These are phyloP conservation scores for Peromyscus eremicus DNA, from an alignment of 2,797 vertebrate species.

Conservation along the genomic window DNA sequence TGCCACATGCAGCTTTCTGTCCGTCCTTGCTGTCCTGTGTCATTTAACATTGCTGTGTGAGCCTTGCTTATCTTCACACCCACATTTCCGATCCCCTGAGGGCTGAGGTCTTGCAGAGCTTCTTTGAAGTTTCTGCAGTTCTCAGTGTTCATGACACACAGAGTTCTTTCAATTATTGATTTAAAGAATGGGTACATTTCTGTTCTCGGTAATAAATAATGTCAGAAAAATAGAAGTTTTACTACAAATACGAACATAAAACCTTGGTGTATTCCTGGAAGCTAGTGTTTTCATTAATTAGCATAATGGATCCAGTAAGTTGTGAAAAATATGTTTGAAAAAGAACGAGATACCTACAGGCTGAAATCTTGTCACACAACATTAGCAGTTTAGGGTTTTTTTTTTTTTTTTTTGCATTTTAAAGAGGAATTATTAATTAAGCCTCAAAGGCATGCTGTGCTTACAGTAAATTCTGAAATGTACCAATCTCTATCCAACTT, in stretches of 20 bases:
- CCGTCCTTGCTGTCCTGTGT: background rate
- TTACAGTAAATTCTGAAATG: conserved; percentile 43
- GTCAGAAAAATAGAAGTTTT: conserved; percentile 42
- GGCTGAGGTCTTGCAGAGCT: background rate
- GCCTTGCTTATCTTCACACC: conserved; percentile 46
- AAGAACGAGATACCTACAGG: conserved; percentile 41
- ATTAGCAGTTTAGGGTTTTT: conserved; percentile 22
- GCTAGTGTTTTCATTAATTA: conserved; percentile 69
- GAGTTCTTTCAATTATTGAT: background rate
- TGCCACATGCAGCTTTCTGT: background rate
- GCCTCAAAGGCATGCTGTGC: conserved; percentile 26
- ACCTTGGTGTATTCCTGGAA: conserved; percentile 42
- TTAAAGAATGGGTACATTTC: conserved; percentile 27
- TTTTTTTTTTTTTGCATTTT: conserved; percentile 26
- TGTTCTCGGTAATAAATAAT: background rate
- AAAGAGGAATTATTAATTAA: conserved; percentile 73
- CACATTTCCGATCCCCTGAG: conserved; percentile 22
- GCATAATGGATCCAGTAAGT: conserved; percentile 53
- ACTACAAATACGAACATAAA: conserved; percentile 46
- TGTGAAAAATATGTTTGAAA: conserved; percentile 59
- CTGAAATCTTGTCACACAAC: conserved; percentile 52
- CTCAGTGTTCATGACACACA: background rate
- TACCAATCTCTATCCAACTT: conserved; percentile 17
- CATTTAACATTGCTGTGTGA: background rate
- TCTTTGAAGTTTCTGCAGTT: conserved; percentile 23